Evolutionary conservation across 1,140 invertebrate species (phyloP).

Genomic region (Drosophila kurseongensis): DNA sequence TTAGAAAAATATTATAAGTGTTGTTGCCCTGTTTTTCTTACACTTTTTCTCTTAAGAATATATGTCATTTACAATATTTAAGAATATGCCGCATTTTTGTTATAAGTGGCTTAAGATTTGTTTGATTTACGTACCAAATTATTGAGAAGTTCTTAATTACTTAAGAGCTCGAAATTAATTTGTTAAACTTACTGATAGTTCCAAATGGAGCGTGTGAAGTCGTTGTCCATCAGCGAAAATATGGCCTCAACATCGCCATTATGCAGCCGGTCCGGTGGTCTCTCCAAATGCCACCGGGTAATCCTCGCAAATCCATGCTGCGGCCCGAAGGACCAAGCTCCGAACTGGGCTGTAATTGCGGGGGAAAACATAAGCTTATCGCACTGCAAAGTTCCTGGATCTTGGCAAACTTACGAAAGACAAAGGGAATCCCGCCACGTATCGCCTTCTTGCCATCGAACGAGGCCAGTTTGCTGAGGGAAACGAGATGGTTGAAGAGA

Average conservation of each 20-base stretch:
- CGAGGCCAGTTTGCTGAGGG: conserved; percentile 93
- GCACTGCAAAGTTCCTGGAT: not conserved
- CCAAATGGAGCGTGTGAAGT: conserved; percentile 97
- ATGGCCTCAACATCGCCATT: conserved; percentile 96
- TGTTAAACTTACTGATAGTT: conserved; percentile 90
- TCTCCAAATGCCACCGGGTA: conserved; percentile 95
- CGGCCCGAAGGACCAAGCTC: conserved; percentile 95
- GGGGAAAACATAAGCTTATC: conserved; percentile 6
- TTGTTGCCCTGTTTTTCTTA: too few species aligned
- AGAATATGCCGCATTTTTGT: too few species aligned
- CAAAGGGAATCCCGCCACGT: conserved; percentile 96
- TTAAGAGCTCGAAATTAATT: not conserved
- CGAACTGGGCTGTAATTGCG: conserved; percentile 92
- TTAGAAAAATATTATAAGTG: too few species aligned
- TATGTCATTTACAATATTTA: too few species aligned
- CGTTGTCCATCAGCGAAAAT: conserved; percentile 95
- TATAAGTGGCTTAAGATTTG: too few species aligned
- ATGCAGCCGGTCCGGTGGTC: conserved; percentile 92
- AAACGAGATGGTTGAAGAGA: conserved; percentile 81
- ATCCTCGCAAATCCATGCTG: conserved; percentile 97
- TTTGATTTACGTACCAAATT: too few species aligned
- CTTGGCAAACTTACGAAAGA: conserved; percentile 94
- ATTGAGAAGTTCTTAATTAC: too few species aligned
- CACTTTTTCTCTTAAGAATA: too few species aligned
- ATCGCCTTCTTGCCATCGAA: conserved; percentile 98